These are phyloP conservation scores for Papilio xuthus DNA, from an alignment of 1,140 invertebrate species.

Conservation along the genomic window DNA sequence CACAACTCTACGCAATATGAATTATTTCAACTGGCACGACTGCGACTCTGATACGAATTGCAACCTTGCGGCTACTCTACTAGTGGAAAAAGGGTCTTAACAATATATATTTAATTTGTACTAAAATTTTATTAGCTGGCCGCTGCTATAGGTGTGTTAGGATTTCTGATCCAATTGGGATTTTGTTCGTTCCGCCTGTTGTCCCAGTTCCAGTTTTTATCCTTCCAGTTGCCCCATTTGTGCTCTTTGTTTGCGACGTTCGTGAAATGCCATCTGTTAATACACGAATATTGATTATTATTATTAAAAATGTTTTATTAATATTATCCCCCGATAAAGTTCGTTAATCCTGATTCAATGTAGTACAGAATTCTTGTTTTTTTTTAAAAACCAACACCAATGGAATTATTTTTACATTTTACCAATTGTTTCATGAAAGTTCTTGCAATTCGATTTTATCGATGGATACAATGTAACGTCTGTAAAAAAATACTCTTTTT, in stretches of 20 bases:
- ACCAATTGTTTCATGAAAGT: constrained; percentile 5
- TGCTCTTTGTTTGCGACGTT: not conserved
- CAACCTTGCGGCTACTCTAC: too few species aligned
- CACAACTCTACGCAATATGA: too few species aligned
- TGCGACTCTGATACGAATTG: too few species aligned
- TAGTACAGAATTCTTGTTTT: constrained; percentile 8
- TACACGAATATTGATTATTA: not conserved
- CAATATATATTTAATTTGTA: too few species aligned
- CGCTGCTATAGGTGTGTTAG: not conserved
- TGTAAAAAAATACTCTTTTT: too few species aligned
- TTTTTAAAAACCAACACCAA: not conserved
- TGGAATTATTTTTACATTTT: not conserved
- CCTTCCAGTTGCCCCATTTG: constrained; percentile 7
- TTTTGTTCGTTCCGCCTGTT: constrained; percentile 43
- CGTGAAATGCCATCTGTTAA: not conserved
- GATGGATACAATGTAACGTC: constrained; percentile 16
- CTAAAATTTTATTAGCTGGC: not conserved
- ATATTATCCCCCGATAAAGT: not conserved
- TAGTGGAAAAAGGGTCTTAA: too few species aligned
- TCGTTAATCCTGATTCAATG: constrained; percentile 10
- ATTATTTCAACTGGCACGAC: too few species aligned
- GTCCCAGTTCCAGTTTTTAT: constrained; percentile 45
- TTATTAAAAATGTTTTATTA: not conserved
- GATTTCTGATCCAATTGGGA: constrained; percentile 6
- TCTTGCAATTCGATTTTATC: constrained; percentile 9